These are phyloP conservation scores for Etheostoma perlongum DNA, from an alignment of 2,797 vertebrate species.

Conservation along the genomic window DNA sequence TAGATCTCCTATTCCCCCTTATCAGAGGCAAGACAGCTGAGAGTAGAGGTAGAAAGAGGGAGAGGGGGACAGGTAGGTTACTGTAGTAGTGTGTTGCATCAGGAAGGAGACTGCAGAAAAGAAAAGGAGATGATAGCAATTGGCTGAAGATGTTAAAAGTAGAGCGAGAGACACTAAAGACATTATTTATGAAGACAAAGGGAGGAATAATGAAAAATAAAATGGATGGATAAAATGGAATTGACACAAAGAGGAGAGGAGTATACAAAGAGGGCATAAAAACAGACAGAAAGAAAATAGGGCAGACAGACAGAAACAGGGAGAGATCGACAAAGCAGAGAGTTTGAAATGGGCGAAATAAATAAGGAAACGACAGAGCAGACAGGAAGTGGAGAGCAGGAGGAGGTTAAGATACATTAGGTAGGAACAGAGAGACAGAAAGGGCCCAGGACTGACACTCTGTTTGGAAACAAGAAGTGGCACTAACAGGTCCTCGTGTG, in stretches of 20 bases:
- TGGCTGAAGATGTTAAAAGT: conserved; percentile 49
- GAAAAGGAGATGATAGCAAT: conserved; percentile 30
- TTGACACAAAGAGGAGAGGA: conserved; percentile 27
- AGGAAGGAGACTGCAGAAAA: conserved; percentile 17
- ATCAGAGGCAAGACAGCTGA: conserved; percentile 52
- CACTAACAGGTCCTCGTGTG: conserved; percentile 68
- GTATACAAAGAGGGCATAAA: conserved; percentile 38
- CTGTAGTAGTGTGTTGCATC: conserved; percentile 41
- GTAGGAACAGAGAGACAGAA: conserved; percentile 33
- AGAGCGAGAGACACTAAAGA: conserved; percentile 23
- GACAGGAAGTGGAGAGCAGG: conserved; percentile 24
- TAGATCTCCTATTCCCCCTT: conserved; percentile 55
- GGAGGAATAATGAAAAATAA: conserved; percentile 35
- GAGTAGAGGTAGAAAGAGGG: conserved; percentile 17
- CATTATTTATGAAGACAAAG: conserved; percentile 15
- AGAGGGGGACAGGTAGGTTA: conserved; percentile 39
- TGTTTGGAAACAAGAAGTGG: conserved; percentile 81
- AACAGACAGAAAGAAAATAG: conserved; percentile 41
- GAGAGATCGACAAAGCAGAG: conserved; percentile 26
- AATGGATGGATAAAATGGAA: conserved; percentile 43
- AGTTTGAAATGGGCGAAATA: conserved; percentile 42
- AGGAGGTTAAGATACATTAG: conserved; percentile 35
- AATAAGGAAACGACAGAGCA: conserved; percentile 35
- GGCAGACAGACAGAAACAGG: conserved; percentile 33
- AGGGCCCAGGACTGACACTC: conserved; percentile 63